Conservation (phyloP, 2,888 invertebrate genomes). For the Tetrapedia diversipes region DNA sequence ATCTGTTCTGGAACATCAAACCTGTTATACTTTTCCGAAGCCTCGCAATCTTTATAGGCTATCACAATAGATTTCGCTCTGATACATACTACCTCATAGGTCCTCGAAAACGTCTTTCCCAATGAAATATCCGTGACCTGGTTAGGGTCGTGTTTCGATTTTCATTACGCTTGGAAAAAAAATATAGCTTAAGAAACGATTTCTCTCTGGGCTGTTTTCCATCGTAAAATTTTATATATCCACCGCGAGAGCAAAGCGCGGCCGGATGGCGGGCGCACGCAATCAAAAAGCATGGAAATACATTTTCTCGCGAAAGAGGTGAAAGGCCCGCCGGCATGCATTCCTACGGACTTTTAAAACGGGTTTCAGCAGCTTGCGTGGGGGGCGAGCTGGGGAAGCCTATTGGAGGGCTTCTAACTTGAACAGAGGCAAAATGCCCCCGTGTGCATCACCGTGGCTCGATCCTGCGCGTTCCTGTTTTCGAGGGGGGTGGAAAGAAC, state of each 20-base stretch:
- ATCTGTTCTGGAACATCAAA: slow-evolving; percentile 21
- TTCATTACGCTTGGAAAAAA: slow-evolving; percentile 3
- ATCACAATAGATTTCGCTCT: not conserved
- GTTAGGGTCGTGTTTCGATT: slow-evolving; percentile 2
- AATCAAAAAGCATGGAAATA: slow-evolving; percentile 56
- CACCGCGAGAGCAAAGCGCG: slow-evolving; percentile 3
- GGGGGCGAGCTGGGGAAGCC: slow-evolving; percentile 42
- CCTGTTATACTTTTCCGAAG: slow-evolving; percentile 15
- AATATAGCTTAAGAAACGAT: slow-evolving; percentile 6
- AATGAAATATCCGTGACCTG: not conserved
- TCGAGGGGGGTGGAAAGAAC: slow-evolving; percentile 51
- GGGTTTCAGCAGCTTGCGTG: slow-evolving; percentile 51
- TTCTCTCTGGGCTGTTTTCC: slow-evolving; percentile 19
- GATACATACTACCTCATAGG: not conserved
- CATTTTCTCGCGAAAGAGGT: slow-evolving; percentile 63
- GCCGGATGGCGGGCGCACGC: slow-evolving; percentile 30
- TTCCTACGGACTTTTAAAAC: slow-evolving; percentile 69
- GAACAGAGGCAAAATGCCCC: slow-evolving; percentile 58
- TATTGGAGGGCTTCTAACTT: slow-evolving; percentile 65
- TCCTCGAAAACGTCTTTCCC: too few species aligned
- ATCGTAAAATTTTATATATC: slow-evolving; percentile 24
- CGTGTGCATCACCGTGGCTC: slow-evolving; percentile 40
- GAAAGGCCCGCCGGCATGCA: slow-evolving; percentile 62
- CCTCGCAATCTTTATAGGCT: not conserved
- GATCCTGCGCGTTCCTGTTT: slow-evolving; percentile 60